Base-by-base conservation (phyloP, 2,888 invertebrate species). In the Podabrus alpinus region DNA sequence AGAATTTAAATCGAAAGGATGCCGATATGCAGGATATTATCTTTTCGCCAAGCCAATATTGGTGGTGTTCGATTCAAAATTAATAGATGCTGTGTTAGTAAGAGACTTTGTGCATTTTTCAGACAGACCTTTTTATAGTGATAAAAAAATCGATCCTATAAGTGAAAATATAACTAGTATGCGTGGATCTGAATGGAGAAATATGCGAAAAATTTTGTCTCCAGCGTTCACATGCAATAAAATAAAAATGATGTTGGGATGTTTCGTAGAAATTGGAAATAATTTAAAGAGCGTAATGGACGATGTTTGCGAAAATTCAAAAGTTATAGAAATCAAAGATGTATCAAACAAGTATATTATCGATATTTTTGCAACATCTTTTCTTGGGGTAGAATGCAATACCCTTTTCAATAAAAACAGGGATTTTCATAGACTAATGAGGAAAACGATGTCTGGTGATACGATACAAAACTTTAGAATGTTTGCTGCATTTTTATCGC, bases 201-300 rank as follows among this genome's bases (percentile, higher is more conserved):
- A 85, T 59, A 80, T 90, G 10, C 84, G 90, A 16, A 81, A 86
- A 0, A 89, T 89, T 73, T 83, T 90, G 24, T 88, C 89, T 0
- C 89, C 90, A 0, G 88, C 88, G 0, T 87, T 90, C 78, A 88
- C 89, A 1, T 86, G 88, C 2, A 89, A 88, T 15, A 90, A 89
- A 80, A 84, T 90, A 77, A 89, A 87, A 79, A 84, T 83, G 69
- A 89, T 89, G 89, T 86, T 88, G 19, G 84, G 85, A 0, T 82
- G 88, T 11, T 85, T 89, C 80, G 75, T 84, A 21, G 85, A 86
- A 16, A 87, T 85, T 59, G 84, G 85, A 2, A 68, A 81, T 21
- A 81, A 82, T 24, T 80, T 86, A 17, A 74, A 75, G 3, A 68
- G 75, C 0, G 79, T 83, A 29, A 67, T 85, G 13, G 78, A 82